These are phyloP conservation scores for Therioaphis trifolii DNA, from an alignment of 2,888 invertebrate genomes.

Conservation along the genomic window DNA sequence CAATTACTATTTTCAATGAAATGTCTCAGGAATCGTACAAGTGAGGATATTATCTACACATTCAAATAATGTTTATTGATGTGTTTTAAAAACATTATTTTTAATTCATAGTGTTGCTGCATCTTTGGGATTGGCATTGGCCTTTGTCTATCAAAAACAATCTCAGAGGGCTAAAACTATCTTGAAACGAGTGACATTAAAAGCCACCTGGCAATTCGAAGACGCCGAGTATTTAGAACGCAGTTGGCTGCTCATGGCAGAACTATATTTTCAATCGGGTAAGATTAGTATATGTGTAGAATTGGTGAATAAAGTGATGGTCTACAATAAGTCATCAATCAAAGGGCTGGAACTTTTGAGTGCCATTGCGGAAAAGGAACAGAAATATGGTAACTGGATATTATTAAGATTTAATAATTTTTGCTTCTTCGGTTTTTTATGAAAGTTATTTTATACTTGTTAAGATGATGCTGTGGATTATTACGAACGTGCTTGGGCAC, in stretches of 20 bases:
- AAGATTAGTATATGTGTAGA: conserved; percentile 89
- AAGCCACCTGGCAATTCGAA: conserved; percentile 90
- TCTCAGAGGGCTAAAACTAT: conserved; percentile 91
- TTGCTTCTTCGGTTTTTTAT: background rate
- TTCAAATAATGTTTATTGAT: conserved; percentile 67
- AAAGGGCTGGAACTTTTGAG: conserved; percentile 91
- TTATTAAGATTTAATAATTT: no score
- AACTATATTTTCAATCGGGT: conserved; percentile 84
- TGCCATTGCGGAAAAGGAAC: conserved; percentile 90
- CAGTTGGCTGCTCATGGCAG: conserved; percentile 94
- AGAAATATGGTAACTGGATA: conserved; percentile 84
- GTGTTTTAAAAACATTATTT: background rate
- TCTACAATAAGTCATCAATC: conserved; percentile 88
- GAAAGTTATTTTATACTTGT: conserved; percentile 16
- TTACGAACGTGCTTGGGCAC: conserved; percentile 75
- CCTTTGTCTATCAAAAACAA: conserved; percentile 80
- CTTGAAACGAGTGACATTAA: conserved; percentile 83
- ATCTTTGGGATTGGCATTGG: conserved; percentile 66
- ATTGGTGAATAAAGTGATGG: conserved; percentile 79
- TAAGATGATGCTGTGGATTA: conserved; percentile 72
- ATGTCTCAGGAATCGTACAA: conserved; percentile 66
- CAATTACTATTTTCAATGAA: conserved; percentile 81
- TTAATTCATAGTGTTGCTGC: conserved; percentile 66
- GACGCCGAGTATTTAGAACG: conserved; percentile 96
- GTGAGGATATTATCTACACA: conserved; percentile 75